Evolutionary conservation across 2,797 vertebrate species (phyloP), one percentile per base, ranked within the genome.

Genomic region (Nasua narica): DNA sequence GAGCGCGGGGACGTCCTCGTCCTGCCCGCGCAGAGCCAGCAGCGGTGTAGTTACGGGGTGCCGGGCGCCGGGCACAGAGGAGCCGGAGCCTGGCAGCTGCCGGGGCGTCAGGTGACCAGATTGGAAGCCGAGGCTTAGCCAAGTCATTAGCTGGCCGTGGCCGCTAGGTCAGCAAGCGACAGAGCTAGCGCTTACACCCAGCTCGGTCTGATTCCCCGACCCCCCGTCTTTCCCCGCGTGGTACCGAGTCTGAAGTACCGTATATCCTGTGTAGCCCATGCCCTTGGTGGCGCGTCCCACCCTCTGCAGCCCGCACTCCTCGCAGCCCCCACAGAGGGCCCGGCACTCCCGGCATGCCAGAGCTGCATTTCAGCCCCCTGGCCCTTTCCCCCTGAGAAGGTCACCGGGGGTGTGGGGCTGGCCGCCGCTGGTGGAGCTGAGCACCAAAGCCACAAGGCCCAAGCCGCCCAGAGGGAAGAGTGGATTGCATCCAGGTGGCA

Each of bases 11-110:
- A n/a, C 9, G 18, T 67, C 0, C 4, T 67, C 16, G 13, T 50
- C 70, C 29, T 43, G 32, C 70, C 82, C 1, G 0, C 0, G 0
- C 4, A 7, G 19, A 7, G 29, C 29, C 21, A 1, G 67, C 29
- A 0, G 6, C 11, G 12, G 15, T 6, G 7, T 4, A 18, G 14
- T 46, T 4, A 11, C 21, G 32, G 25, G 1, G 25, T 67, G 3
- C 50, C 1, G 18, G 29, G 74, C 18, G 0, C 70, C 5, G 12
- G 3, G 2, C 1, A 0, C 4, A 0, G 9, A 0, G 2, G 2
- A 2, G 7, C 88, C 43, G 84, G 58, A 5, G 1, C 90, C 92
- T 10, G 9, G 9, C 25, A 70, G 52, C 46, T 40, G 21, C 40
- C 56, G 5, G 16, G 0, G 27, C 0, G 4, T 9, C 23, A 25